phyloP scores from a whole-genome alignment of 1,140 invertebrate genomes.

The Ephestia elutella region DNA sequence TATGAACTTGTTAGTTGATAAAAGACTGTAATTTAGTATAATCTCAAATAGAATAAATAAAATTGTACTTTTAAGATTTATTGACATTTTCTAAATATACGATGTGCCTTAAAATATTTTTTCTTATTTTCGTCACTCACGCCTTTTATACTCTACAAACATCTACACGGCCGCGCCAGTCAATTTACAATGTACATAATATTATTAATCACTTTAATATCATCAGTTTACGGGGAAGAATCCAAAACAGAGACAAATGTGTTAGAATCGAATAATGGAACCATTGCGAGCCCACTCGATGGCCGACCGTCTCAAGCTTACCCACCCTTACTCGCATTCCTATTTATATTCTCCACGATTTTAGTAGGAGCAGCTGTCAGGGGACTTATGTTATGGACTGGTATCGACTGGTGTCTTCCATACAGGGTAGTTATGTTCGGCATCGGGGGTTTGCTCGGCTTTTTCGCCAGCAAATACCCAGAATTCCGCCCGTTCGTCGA shows the following conservation, averaged over 20 bases:
- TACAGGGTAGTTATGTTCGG: conserved; percentile 58
- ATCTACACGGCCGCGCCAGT: not conserved
- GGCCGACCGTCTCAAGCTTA: conserved; percentile 36
- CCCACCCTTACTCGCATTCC: conserved; percentile 38
- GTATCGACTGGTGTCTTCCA: conserved; percentile 34
- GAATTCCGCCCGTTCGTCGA: conserved; percentile 43
- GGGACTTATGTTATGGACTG: conserved; percentile 45
- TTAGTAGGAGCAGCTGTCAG: conserved; percentile 51
- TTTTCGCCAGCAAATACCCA: conserved; percentile 44
- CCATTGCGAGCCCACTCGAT: not conserved
- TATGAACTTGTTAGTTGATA: too few species aligned
- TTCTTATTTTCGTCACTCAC: too few species aligned
- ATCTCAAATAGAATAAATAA: too few species aligned
- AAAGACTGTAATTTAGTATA: too few species aligned
- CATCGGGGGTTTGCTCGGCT: conserved; percentile 48
- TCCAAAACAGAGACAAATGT: too few species aligned
- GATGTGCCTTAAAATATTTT: too few species aligned
- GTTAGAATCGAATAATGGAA: not conserved
- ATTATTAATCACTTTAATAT: not conserved
- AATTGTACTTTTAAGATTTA: too few species aligned
- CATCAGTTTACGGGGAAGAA: not conserved
- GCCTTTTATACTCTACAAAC: not conserved
- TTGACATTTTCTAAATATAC: too few species aligned
- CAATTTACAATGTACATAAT: not conserved
- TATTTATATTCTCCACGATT: conserved; percentile 51